Evolutionary conservation across 2,888 invertebrate genomes (phyloP).

Genomic region (Apamea anceps): DNA sequence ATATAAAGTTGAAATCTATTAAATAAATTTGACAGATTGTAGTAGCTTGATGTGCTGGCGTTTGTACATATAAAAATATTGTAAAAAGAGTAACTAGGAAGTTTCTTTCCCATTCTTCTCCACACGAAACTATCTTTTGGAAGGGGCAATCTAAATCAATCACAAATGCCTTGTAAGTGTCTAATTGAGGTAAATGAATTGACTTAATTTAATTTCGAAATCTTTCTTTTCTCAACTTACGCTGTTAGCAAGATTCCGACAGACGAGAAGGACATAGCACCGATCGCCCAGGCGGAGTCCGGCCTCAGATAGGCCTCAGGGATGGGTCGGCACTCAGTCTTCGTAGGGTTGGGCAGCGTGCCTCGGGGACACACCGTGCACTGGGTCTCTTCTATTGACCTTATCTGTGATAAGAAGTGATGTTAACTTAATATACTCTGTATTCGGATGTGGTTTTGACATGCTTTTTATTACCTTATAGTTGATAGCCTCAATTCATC

Average conservation of each 20-base stretch:
- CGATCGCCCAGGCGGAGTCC: slow-evolving; percentile 97
- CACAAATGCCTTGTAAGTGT: background rate
- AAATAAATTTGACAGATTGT: no score
- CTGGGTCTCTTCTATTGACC: slow-evolving; percentile 95
- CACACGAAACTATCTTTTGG: background rate
- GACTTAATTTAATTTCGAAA: background rate
- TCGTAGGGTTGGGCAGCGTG: slow-evolving; percentile 94
- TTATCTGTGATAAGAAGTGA: slow-evolving; percentile 91
- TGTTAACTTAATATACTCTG: background rate
- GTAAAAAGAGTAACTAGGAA: no score
- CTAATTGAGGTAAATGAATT: background rate
- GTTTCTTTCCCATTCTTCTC: no score
- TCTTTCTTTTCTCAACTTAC: slow-evolving; percentile 79
- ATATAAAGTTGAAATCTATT: no score
- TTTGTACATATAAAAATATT: no score
- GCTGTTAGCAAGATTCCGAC: slow-evolving; percentile 95
- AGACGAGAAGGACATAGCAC: slow-evolving; percentile 97
- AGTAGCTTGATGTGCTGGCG: no score
- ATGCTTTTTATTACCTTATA: background rate
- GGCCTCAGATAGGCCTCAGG: slow-evolving; percentile 95
- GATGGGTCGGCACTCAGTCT: slow-evolving; percentile 93
- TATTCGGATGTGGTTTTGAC: background rate
- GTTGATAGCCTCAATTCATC: background rate
- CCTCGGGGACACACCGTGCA: slow-evolving; percentile 96
- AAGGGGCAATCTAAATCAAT: background rate